Conservation (phyloP, 2,113 vertebrate species). For the Pseudopodoces humilis region DNA sequence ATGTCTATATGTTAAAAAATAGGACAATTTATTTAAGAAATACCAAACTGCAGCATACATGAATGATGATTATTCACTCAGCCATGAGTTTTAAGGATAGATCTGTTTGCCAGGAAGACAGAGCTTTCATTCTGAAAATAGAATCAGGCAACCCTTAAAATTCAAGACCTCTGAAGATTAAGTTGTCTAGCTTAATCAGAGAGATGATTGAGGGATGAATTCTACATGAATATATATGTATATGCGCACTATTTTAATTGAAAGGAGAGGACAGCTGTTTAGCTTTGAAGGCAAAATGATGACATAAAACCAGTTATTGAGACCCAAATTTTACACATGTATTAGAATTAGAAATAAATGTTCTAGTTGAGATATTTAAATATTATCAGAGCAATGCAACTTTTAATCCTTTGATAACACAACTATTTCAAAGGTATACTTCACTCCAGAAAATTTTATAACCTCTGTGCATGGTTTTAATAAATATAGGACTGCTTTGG, state of each 20-base stretch:
- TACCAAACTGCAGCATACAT: not conserved
- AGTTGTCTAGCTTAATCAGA: not conserved
- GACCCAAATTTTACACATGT: not conserved
- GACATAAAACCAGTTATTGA: not conserved
- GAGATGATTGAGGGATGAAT: not conserved
- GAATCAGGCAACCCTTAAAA: not conserved
- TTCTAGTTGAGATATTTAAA: not conserved
- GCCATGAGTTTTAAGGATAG: not conserved
- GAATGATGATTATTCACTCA: not conserved
- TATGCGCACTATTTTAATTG: not conserved
- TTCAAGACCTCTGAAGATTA: not conserved
- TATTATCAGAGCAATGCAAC: not conserved
- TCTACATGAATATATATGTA: not conserved
- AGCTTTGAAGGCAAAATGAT: not conserved
- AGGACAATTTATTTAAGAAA: not conserved
- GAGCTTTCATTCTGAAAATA: constrained; percentile 21
- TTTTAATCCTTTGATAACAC: not conserved
- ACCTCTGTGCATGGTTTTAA: not conserved
- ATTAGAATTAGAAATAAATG: not conserved
- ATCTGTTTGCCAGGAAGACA: not conserved
- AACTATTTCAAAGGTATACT: not conserved
- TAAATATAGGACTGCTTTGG: not conserved
- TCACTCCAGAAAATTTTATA: not conserved
- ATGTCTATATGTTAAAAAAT: not conserved
- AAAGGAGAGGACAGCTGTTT: not conserved